These are phyloP conservation scores for Bubo scandiacus DNA, from an alignment of 2,113 vertebrate species.

Conservation along the genomic window DNA sequence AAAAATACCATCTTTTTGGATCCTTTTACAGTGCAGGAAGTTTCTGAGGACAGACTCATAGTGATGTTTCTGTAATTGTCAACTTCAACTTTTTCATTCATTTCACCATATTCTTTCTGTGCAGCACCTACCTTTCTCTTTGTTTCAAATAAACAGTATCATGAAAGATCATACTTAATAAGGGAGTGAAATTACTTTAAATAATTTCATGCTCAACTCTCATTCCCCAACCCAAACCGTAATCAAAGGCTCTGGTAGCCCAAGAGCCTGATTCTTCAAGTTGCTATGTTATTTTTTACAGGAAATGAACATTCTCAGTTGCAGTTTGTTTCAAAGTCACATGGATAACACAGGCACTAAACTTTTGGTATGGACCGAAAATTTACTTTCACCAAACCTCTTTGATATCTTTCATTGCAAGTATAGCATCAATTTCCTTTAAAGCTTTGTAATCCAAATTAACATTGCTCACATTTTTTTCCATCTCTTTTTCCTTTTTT, in stretches of 20 bases:
- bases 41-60: background rate
- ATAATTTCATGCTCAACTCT: rapidly evolving
- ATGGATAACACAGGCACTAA: background rate
- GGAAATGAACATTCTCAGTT: background rate
- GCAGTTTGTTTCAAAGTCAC: background rate
- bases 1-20: background rate
- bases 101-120: background rate
- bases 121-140: background rate
- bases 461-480: background rate
- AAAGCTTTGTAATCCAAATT: background rate
- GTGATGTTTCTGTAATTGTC: background rate
- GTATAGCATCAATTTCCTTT: background rate
- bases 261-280: background rate
- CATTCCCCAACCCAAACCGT: rapidly evolving
- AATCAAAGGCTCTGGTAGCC: background rate
- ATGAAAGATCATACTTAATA: background rate
- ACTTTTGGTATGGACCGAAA: background rate
- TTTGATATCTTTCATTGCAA: background rate
- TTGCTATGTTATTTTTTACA: background rate
- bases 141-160: background rate
- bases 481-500: background rate
- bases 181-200: background rate
- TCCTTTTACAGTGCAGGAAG: background rate
- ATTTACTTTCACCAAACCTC: background rate
- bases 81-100: background rate